Base-by-base conservation (phyloP, 64 coral and sea anemone genomes). In the Montipora foliosa region DNA sequence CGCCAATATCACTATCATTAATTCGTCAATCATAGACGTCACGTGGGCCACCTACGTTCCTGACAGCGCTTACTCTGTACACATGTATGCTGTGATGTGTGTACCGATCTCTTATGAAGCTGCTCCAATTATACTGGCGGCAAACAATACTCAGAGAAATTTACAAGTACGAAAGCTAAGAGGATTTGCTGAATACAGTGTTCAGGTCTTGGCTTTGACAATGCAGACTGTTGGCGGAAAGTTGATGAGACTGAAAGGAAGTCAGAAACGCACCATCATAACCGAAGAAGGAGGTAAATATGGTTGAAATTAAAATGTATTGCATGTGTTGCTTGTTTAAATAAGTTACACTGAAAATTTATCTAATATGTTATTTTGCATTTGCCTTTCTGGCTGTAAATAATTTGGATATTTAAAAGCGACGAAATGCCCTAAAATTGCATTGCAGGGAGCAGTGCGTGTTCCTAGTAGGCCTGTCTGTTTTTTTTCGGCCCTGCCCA, bases 231-330 rank as follows among this genome's bases (percentile, higher is more conserved):
- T 3, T 10, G 25, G 6, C 5, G 21, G 37, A 37, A 25, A 20
- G 10, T 37, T 59, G 57, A 59, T 75, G 2, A 75, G 29, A 25
- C 25, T 75, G 20, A 75, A 75, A 75, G 73, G 73, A 75, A 75
- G 73, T 46, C 21, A 75, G 5, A 75, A 29, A 75, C 73, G 20
- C 21, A 37, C 6, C 25, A 25, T 46, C 2, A 75, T 20, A 20
- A 75, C 73, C 21, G 21, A 5, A 11, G 73, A 75, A 25, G 73
- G 73, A 75, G 73, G 73, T 75, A 75, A 75, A 37, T 75, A 75
- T 37, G 8, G 73, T 75, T 25, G 25, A 25, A 25, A 25, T 25
- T 25, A 25, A 25, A 21, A 75, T 9, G 44, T 75, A 75, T 75
- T 12, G 11, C 7, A 59, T 59, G 57, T 59, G 57, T 12, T 59